Base-by-base conservation (phyloP, 2,113 vertebrate genomes). In the Jacana jacana region DNA sequence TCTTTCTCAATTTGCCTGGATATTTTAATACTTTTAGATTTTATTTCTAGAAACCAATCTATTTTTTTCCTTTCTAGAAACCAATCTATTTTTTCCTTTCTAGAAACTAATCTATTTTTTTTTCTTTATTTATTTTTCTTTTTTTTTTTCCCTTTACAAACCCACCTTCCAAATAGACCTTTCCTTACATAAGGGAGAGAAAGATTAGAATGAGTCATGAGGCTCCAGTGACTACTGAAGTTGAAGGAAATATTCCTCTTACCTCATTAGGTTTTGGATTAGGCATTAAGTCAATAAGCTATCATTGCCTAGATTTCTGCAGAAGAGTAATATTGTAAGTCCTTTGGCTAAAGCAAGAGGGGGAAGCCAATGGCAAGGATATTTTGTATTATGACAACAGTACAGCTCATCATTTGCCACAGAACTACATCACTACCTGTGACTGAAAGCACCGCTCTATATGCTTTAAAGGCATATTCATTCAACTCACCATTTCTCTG, bases 241-340 rank as follows among this genome's bases (percentile, higher is more conserved):
- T 83, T 2, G 0, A 83, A 77, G 64, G 44, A 86, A 95, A 95
- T 91, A 92, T 66, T 86, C 64, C 88, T 83, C 94, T 93, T 95
- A 93, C 72, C 48, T 93, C 77, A 94, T 90, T 92, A 93, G 64
- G 77, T 84, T 94, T 96, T 75, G 91, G 72, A 96, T 92, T 95
- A 88, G 72, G 82, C 88, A 86, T 90, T 93, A 90, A 90, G 76
- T 93, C 86, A 92, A 68, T 82, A 89, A 46, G 33, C 89, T 85
- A 39, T 31, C 44, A 57, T 63, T 93, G 60, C 68, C 35, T 14
- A 91, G 46, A 83, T 90, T 92, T 90, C 55, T 88, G n/a, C 55
- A 46, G 76, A 92, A 63, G 63, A 61, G 30, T 42, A 73, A 81
- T 77, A 83, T n/a, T 63, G n/a, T 68, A 63, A 35, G n/a, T 80